Conservation (phyloP, 2,797 vertebrate species). For the Alosa sapidissima region DNA sequence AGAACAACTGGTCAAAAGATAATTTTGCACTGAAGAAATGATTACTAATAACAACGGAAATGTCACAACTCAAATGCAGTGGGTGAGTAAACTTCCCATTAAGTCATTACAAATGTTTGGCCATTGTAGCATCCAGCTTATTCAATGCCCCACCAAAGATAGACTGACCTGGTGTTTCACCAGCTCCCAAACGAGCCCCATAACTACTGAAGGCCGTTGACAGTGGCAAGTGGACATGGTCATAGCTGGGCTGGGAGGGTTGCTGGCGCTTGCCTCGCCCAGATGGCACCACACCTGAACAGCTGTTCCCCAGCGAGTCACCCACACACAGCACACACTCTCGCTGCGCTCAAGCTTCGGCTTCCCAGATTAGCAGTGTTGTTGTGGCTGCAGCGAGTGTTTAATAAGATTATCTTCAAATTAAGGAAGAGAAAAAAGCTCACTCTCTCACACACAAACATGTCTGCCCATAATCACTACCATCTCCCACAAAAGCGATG, state of each 20-base stretch:
- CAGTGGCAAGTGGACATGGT: background rate
- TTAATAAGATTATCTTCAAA: slow-evolving; percentile 5
- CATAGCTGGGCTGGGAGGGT: background rate
- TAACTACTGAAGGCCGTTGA: background rate
- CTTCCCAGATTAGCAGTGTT: background rate
- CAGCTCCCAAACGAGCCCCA: background rate
- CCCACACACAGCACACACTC: background rate
- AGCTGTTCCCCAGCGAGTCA: background rate
- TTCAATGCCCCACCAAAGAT: too few species aligned
- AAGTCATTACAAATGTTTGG: background rate
- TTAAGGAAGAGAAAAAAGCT: background rate
- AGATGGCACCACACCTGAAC: background rate
- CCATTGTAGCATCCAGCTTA: background rate
- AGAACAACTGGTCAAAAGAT: background rate
- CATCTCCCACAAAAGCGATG: background rate
- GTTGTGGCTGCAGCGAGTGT: background rate
- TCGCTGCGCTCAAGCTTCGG: background rate
- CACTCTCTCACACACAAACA: background rate
- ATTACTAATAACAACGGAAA: background rate
- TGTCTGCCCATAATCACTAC: background rate
- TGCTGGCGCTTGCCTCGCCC: background rate
- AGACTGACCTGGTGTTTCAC: background rate
- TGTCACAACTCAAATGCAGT: background rate
- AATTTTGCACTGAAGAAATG: background rate
- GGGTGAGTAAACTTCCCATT: background rate